phyloP scores from a whole-genome alignment of 2,113 vertebrate species.

The Anthoscopus minutus region DNA sequence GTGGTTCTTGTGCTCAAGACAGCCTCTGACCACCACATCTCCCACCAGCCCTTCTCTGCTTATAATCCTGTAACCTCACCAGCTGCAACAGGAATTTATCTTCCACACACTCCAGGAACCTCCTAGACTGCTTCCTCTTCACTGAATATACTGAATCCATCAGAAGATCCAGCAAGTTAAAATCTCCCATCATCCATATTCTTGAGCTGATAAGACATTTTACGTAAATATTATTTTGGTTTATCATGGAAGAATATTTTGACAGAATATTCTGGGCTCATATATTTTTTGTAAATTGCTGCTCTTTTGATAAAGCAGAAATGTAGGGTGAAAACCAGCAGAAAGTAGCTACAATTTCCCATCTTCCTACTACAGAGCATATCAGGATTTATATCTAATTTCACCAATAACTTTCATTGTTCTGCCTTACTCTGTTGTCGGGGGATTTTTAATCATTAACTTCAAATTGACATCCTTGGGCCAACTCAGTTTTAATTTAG shows the following conservation, averaged over 20 bases:
- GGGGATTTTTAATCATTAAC: neutral
- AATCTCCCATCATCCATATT: neutral
- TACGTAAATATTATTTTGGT: neutral
- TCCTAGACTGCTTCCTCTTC: neutral
- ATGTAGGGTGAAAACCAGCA: neutral
- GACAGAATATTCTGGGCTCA: neutral
- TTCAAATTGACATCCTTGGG: neutral
- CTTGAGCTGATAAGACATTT: neutral
- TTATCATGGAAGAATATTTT: neutral
- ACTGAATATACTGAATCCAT: neutral
- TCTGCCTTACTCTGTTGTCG: neutral
- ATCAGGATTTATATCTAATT: neutral
- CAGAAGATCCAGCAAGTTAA: neutral
- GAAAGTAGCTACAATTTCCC: neutral
- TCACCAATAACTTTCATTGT: neutral
- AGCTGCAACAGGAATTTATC: neutral
- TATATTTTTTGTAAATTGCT: neutral
- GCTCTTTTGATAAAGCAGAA: neutral
- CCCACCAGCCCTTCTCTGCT: neutral
- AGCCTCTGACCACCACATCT: neutral
- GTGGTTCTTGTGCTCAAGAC: rapidly evolving
- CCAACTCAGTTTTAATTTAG: slow-evolving; percentile 27
- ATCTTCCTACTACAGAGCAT: neutral
- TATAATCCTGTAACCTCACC: neutral
- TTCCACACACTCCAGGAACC: neutral